These are phyloP conservation scores for Anoplopoma fimbria DNA, from an alignment of 2,113 vertebrate species.

Conservation along the genomic window DNA sequence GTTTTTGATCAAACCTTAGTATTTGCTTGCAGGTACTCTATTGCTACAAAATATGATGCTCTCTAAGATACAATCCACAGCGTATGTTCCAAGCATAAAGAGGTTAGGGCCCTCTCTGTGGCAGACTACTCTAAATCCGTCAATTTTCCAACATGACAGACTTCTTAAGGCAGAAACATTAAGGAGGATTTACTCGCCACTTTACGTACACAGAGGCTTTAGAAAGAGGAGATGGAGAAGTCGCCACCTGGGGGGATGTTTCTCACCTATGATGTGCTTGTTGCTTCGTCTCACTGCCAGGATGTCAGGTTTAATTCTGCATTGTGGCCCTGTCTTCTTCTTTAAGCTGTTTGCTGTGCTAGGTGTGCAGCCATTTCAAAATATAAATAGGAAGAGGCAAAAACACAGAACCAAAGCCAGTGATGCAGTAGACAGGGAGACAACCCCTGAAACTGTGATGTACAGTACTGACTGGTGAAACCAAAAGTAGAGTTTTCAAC, in stretches of 20 bases:
- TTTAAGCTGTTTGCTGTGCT: constrained; percentile 30
- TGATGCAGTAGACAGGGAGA: constrained; percentile 40
- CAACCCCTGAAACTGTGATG: constrained; percentile 5
- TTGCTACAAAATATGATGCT: neutral
- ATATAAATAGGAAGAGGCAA: constrained; percentile 34
- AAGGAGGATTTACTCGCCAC: constrained; percentile 69
- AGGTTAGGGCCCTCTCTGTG: constrained; percentile 8
- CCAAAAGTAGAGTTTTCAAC: constrained; percentile 13
- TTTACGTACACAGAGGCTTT: constrained; percentile 44
- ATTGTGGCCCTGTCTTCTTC: neutral
- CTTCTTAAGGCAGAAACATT: constrained; percentile 61
- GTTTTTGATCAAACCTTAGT: constrained; percentile 20
- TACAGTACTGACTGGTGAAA: constrained; percentile 6
- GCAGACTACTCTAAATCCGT: constrained; percentile 40
- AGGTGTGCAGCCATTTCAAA: constrained; percentile 13
- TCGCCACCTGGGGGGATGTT: constrained; percentile 32
- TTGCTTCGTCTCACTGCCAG: constrained; percentile 7
- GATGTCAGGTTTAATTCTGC: constrained; percentile 34
- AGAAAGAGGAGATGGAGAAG: constrained; percentile 49
- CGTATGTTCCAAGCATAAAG: constrained; percentile 22
- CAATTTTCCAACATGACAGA: constrained; percentile 48
- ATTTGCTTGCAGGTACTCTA: constrained; percentile 20
- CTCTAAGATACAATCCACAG: constrained; percentile 12
- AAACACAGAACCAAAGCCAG: constrained; percentile 18
- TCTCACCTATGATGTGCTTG: constrained; percentile 25